A percentile compares a stretch with the other conserved stretches of the same genome.
These are phyloP conservation scores for Theretra japonica DNA, from an alignment of 2,888 invertebrate genomes.

Conservation along the genomic window DNA sequence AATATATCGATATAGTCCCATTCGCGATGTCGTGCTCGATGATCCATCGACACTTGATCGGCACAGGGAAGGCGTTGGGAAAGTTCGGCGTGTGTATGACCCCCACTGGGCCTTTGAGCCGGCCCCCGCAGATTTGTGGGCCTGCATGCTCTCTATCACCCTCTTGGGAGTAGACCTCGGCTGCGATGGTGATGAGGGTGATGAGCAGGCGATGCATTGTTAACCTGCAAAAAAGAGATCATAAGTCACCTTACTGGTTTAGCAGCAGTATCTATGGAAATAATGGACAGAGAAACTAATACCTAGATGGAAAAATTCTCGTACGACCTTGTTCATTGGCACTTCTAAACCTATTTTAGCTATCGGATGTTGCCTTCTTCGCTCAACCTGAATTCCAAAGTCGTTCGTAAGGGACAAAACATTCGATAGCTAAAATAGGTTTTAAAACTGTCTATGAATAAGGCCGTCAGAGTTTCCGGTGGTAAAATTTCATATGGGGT, in stretches of 20 bases:
- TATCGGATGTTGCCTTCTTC: too few relatives aligned
- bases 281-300: neutral
- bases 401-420: too few relatives aligned
- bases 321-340: too few relatives aligned
- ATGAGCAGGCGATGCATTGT: constrained; percentile 65
- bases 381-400: too few relatives aligned
- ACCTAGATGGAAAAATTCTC: too few relatives aligned
- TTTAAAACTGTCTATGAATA: too few relatives aligned
- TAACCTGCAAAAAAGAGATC: constrained; percentile 57
- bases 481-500: too few relatives aligned
- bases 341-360: too few relatives aligned
- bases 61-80: constrained; percentile 91
- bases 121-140: constrained; percentile 87
- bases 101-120: constrained; percentile 87
- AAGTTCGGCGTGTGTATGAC: constrained; percentile 93
- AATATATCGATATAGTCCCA: constrained; percentile 92
- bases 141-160: constrained; percentile 66
- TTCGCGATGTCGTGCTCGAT: constrained; percentile 91
- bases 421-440: too few relatives aligned
- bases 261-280: constrained; percentile 36
- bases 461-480: too few relatives aligned
- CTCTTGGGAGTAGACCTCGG: constrained; percentile 62
- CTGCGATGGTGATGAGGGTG: constrained; percentile 63
- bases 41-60: constrained; percentile 94
- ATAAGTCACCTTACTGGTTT: too few relatives aligned